A percentile compares a stretch with the other conserved stretches of the same genome.
These are phyloP conservation scores for Melanotus villosus DNA, from an alignment of 2,888 invertebrate species.

Conservation along the genomic window DNA sequence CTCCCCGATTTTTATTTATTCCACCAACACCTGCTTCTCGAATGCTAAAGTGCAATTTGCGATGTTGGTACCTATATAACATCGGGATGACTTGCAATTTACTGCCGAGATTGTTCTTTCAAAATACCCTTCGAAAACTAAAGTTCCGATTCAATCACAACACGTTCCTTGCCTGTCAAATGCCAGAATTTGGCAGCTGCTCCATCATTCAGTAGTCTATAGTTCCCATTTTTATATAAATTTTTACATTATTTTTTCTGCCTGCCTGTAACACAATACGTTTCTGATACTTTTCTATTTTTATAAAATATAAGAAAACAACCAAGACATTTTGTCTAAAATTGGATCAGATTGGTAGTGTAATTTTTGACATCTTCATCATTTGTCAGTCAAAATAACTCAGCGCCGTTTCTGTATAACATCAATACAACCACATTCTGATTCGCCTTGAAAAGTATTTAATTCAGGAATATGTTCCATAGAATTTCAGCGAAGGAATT, in stretches of 20 bases:
- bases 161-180: not conserved
- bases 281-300: not conserved
- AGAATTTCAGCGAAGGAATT: too few relatives aligned
- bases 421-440: too few relatives aligned
- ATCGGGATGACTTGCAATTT: slow-evolving; percentile 1
- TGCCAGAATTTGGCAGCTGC: not conserved
- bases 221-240: too few relatives aligned
- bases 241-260: not conserved
- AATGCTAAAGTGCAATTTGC: not conserved
- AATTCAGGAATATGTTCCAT: too few relatives aligned
- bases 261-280: not conserved
- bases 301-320: too few relatives aligned
- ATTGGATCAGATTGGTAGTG: too few relatives aligned
- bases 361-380: too few relatives aligned
- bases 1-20: slow-evolving; percentile 18
- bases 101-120: not conserved
- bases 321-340: too few relatives aligned
- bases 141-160: not conserved
- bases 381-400: too few relatives aligned
- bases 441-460: too few relatives aligned
- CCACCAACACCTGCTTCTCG: slow-evolving; percentile 5
- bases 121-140: not conserved
- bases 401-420: too few relatives aligned
- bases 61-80: not conserved
- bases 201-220: slow-evolving; percentile 1